Conservation (phyloP, 1,140 invertebrate genomes). For the Pteromalus puparum region DNA sequence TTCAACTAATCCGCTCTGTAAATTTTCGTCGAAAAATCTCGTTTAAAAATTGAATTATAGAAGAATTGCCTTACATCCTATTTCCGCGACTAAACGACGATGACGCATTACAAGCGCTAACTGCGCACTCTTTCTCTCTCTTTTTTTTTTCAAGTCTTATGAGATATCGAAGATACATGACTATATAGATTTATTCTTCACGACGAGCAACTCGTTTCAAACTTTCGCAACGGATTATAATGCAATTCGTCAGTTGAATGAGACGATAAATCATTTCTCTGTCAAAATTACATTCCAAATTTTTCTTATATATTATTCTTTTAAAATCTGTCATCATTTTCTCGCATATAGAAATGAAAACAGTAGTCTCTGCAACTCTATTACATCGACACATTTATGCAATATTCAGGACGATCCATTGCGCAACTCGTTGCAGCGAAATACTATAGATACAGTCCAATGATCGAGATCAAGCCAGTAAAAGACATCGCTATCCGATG, state of each 20-base stretch:
- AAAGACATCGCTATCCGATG: conserved; percentile 50
- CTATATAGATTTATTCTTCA: background rate
- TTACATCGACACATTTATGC: conserved; percentile 20
- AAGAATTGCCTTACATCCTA: background rate
- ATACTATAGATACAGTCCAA: conserved; percentile 42
- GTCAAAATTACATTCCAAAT: too few species aligned
- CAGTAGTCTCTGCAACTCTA: background rate
- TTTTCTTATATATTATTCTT: background rate
- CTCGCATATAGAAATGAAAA: background rate
- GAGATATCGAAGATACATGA: conserved; percentile 22
- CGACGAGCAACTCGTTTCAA: background rate
- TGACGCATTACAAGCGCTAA: conserved; percentile 9
- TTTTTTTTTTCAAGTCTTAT: conserved; percentile 17
- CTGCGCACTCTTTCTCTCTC: background rate
- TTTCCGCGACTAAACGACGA: background rate
- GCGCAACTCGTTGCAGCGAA: conserved; percentile 30
- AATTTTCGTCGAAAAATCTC: conserved; percentile 14
- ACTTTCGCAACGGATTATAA: background rate
- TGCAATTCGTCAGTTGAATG: background rate
- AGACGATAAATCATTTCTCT: background rate
- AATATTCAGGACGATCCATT: conserved; percentile 18
- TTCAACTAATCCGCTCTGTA: conserved; percentile 15
- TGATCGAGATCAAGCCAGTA: conserved; percentile 55
- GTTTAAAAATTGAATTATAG: background rate
- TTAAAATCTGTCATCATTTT: background rate